Base-by-base conservation (phyloP, 2,797 vertebrate genomes). In the Tapirus indicus region DNA sequence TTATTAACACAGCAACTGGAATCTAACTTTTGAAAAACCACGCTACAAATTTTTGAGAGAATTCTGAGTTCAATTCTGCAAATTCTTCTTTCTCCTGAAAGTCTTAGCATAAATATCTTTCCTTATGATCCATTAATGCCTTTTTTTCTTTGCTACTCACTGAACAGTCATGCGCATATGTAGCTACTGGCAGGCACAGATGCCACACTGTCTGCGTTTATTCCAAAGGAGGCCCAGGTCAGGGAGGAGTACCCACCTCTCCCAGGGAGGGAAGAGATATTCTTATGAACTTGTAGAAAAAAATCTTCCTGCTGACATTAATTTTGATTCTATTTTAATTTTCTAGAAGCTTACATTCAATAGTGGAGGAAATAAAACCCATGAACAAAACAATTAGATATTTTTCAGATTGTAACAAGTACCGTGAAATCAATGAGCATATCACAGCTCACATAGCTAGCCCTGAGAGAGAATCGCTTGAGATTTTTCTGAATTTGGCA, bases 1-100 rank as follows among this genome's bases (percentile, higher is more conserved):
- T 95, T 69, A 88, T 80, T 95, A 92, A 87, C 38, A 72, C 64
- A 75, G 58, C 49, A 88, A 88, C 21, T 93, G 41, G 29, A 89
- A 84, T 83, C n/a, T 90, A 91, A 90, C 79, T 93, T 96, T 38
- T 62, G 20, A 96, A 91, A 93, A 94, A 16, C 9, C 66, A 64
- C 71, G 60, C 7, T 64, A 56, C 52, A 52, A 20, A 44, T 21
- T 72, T 72, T 88, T 54, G 38, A 91, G 56, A 71, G 80, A 93
- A 95, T 86, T 90, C 68, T 79, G 56, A 75, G 69, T 29, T 96
- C 54, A 78, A 18, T 62, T 84, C 74, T 79, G 52, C 54, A 88
- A 68, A 62, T 75, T 80, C 49, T 85, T 90, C 27, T 88, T 32
- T 58, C 16, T 66, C n/a, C 66, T n/a, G 13, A 83, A 68, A 86